Base-by-base conservation (phyloP, 2,888 invertebrate species). In the Gortyna flavago region DNA sequence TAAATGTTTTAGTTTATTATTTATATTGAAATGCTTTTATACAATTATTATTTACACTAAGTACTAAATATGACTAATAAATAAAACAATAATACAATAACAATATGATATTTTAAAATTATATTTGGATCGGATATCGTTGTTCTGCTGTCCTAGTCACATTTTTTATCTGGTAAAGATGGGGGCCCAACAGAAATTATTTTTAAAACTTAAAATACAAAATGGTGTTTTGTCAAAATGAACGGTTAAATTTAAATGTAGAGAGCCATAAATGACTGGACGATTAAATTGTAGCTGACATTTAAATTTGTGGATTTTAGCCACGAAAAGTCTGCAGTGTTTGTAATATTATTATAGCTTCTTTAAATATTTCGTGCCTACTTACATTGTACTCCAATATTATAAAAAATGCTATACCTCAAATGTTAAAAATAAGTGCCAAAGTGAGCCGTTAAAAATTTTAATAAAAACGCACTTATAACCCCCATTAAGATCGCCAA, bases 401-500 rank as follows among this genome's bases (percentile, higher is more conserved):
- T 38, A 21, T 35, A 35, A 25, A 2, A 68, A 32, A 51, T 51
- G 9, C 32, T 68, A 48, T 35, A 48, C n/a, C 38, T 41, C 8
- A 13, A 65, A 54, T 67, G 66, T 25, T 13, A 61, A 70, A 48
- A 72, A 48, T 48, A 59, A 79, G 68, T 70, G 54, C 29, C 25
- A 48, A 59, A 66, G 18, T n/a, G 11, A n/a, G 21, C 4, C 35
- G 32, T 61, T 62, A 2, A 21, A 68, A 73, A 68, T 76, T 86
- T 74, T 76, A 76, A 85, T 83, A 85, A 83, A 86, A 83, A 72
- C 80, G 8, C 57, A 71, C 85, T 85, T 87, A 86, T 77, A 75
- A 73, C 65, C 85, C 77, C 91, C 93, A 95, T 95, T 95, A 94
- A 90, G 89, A 91, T 88, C 83, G 89, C 89, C 89, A 93, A 95